Percentiles rank a stretch among this genome's conserved stretches.
Conservation (phyloP, 37 sponge, comb jelly and placozoan species). For the Agelas oroides region DNA sequence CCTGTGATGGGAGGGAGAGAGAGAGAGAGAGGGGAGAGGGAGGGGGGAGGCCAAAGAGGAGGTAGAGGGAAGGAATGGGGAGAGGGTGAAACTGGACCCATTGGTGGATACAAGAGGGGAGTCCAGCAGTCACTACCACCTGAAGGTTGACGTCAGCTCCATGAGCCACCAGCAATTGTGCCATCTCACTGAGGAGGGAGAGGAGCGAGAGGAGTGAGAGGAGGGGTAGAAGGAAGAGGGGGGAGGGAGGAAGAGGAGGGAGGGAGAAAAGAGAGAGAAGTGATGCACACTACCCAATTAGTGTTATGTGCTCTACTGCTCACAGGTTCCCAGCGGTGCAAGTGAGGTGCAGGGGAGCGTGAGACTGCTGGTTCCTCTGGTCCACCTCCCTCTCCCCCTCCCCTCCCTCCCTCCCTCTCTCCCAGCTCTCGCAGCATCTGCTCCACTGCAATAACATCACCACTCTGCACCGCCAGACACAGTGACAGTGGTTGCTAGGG, state of each 20-base stretch:
- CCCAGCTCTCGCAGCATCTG: slow-evolving; percentile 27
- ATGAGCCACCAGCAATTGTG: slow-evolving; percentile 51
- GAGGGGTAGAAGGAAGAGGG: neutral
- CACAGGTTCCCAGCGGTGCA: slow-evolving; percentile 72
- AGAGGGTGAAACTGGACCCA: slow-evolving; percentile 58
- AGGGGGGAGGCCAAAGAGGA: no score
- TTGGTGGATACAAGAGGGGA: slow-evolving; percentile 75
- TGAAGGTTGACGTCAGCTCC: slow-evolving; percentile 73
- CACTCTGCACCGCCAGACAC: slow-evolving; percentile 82
- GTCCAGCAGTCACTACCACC: slow-evolving; percentile 81
- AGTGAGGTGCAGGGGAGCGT: slow-evolving; percentile 85
- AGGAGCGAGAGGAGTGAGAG: neutral
- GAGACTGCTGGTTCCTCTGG: slow-evolving; percentile 78
- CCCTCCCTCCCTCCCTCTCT: slow-evolving; percentile 22
- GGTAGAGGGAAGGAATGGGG: neutral
- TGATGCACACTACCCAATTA: no score
- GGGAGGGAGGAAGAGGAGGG: neutral
- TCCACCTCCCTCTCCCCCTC: slow-evolving; percentile 51
- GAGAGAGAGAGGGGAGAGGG: no score
- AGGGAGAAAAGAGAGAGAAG: no score
- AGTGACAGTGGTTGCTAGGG: slow-evolving; percentile 73
- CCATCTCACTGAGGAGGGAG: slow-evolving; percentile 49
- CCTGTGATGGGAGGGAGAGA: no score
- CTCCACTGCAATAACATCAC: slow-evolving; percentile 59
- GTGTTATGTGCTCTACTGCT: slow-evolving; percentile 9